These are phyloP conservation scores for Orbicella faveolata DNA, from an alignment of 64 coral and sea anemone species.

Conservation along the genomic window DNA sequence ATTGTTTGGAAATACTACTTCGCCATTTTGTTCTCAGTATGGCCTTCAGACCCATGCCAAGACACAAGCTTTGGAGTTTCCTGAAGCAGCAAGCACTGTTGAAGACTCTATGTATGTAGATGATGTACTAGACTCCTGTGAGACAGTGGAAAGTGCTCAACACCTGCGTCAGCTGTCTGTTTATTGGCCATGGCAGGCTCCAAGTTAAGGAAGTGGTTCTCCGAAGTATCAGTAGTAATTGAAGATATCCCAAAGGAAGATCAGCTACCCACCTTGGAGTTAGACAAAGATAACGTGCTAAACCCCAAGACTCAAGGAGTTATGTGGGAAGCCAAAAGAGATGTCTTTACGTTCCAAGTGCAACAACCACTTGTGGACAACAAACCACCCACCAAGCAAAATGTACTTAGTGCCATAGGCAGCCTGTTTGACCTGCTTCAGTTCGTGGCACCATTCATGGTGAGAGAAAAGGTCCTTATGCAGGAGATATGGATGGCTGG, in stretches of 20 bases:
- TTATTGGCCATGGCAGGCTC: constrained; percentile 48
- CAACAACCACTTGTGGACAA: not conserved
- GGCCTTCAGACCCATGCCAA: constrained; percentile 50
- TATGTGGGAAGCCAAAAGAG: constrained; percentile 43
- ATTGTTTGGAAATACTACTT: constrained; percentile 58
- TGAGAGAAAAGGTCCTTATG: constrained; percentile 28
- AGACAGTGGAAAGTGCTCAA: constrained; percentile 30
- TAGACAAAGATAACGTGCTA: not conserved
- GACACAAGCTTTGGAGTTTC: constrained; percentile 18
- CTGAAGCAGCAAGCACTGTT: constrained; percentile 45
- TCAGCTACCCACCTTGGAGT: constrained; percentile 3
- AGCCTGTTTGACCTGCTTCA: constrained; percentile 35
- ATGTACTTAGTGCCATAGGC: constrained; percentile 33
- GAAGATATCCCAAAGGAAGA: constrained; percentile 45
- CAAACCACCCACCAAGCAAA: constrained; percentile 7
- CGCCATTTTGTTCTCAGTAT: constrained; percentile 29
- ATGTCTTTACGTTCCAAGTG: constrained; percentile 23
- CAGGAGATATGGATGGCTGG: constrained; percentile 52
- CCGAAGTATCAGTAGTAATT: constrained; percentile 37
- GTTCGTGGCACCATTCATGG: constrained; percentile 42
- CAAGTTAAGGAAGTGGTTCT: constrained; percentile 50
- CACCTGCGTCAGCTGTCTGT: constrained; percentile 36
- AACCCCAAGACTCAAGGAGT: constrained; percentile 43
- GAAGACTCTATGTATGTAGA: constrained; percentile 44
- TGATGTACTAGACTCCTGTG: constrained; percentile 39